phyloP scores from a whole-genome alignment of 2,888 invertebrate genomes.

The Lasioglossum lativentre region DNA sequence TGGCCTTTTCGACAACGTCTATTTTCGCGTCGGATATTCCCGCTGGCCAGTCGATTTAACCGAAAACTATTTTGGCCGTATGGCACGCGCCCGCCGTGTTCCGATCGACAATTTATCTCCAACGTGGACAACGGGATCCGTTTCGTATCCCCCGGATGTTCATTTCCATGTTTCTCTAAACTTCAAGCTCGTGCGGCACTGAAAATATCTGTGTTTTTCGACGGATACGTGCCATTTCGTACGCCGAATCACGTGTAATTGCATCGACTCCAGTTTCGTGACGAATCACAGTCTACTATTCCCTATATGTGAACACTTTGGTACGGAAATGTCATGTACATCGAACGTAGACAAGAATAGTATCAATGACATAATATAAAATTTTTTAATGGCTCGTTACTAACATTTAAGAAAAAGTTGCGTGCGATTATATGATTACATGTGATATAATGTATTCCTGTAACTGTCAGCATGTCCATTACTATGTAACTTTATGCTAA shows the following conservation, averaged over 20 bases:
- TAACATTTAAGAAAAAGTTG: too few relatives aligned
- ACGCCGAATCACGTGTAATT: constrained; percentile 5
- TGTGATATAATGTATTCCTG: too few relatives aligned
- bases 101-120: constrained; percentile 27
- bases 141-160: neutral
- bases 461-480: too few relatives aligned
- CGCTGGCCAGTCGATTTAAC: neutral
- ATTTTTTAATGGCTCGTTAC: too few relatives aligned
- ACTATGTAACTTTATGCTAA: too few relatives aligned
- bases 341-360: too few relatives aligned
- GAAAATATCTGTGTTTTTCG: neutral
- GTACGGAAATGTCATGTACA: neutral
- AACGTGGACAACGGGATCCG: neutral
- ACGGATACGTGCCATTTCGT: constrained; percentile 1
- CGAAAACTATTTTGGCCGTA: constrained; percentile 34
- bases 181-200: neutral
- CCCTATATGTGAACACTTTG: too few relatives aligned
- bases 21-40: constrained; percentile 51
- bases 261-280: constrained; percentile 17
- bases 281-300: constrained; percentile 20
- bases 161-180: neutral
- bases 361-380: too few relatives aligned
- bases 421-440: too few relatives aligned
- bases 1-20: constrained; percentile 41
- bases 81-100: constrained; percentile 16